phyloP scores from a whole-genome alignment of 2,113 vertebrate genomes.

The Caranx ignobilis region DNA sequence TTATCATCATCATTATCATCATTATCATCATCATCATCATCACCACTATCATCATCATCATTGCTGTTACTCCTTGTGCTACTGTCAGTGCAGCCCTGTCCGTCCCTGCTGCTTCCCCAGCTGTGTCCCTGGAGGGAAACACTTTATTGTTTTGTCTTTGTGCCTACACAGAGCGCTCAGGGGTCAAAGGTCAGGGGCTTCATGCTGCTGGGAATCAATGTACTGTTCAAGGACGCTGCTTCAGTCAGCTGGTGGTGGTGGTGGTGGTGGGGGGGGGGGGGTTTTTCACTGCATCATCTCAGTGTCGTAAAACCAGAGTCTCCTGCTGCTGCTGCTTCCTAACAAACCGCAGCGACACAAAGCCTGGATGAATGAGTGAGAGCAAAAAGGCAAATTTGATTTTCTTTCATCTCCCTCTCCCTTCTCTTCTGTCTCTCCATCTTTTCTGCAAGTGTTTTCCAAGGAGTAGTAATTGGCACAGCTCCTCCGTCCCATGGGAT shows the following conservation, averaged over 20 bases:
- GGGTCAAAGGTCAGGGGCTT: conserved; percentile 24
- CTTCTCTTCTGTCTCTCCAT: conserved; percentile 38
- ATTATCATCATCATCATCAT: too few species aligned
- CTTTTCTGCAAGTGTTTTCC: conserved; percentile 66
- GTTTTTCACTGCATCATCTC: not conserved
- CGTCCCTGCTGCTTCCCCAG: not conserved
- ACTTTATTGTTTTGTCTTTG: conserved; percentile 11
- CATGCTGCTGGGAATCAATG: conserved; percentile 14
- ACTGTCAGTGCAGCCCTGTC: not conserved
- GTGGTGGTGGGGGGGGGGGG: not conserved
- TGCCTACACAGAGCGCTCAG: not conserved
- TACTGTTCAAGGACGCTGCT: conserved; percentile 46
- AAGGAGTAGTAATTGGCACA: conserved; percentile 76
- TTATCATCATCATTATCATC: too few species aligned
- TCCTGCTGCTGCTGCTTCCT: conserved; percentile 32
- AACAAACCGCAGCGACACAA: conserved; percentile 30
- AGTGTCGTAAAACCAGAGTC: conserved; percentile 9
- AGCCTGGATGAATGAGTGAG: conserved; percentile 43
- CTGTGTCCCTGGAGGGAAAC: conserved; percentile 14
- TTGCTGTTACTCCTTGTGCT: not conserved
- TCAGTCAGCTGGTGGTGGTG: not conserved
- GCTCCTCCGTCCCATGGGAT: conserved; percentile 64
- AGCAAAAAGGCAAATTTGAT: conserved; percentile 44
- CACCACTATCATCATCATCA: not conserved
- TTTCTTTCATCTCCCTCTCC: conserved; percentile 54